A percentile compares a stretch with the other conserved stretches of the same genome.
Evolutionary conservation across 2,888 invertebrate species (phyloP).

Genomic region (Epirrhoe alternata): DNA sequence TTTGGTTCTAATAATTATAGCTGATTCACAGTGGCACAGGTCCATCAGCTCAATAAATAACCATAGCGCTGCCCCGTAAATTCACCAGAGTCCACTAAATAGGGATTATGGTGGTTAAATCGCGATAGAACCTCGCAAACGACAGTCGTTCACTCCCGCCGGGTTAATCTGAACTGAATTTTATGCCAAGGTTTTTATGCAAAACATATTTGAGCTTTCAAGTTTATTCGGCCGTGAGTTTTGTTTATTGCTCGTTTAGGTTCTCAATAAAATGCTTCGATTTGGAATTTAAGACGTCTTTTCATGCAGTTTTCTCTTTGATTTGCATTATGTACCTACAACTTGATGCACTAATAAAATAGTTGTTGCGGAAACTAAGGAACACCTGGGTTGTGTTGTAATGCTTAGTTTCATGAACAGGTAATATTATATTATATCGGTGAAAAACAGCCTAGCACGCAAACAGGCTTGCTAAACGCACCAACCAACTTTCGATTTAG

Average conservation of each 20-base stretch:
- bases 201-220: constrained; percentile 28
- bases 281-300: neutral
- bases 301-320: neutral
- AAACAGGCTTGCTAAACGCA: too few relatives aligned
- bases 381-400: too few relatives aligned
- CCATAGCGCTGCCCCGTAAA: constrained; percentile 37
- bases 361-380: neutral
- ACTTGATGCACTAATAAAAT: neutral
- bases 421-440: too few relatives aligned
- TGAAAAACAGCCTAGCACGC: too few relatives aligned
- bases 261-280: constrained; percentile 15
- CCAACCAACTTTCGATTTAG: too few relatives aligned
- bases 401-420: neutral
- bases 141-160: constrained; percentile 31
- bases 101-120: constrained; percentile 43
- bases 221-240: constrained; percentile 20
- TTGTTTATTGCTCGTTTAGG: constrained; percentile 14
- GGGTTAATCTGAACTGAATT: constrained; percentile 32
- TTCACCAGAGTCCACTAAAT: constrained; percentile 43
- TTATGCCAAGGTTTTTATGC: constrained; percentile 30
- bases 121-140: constrained; percentile 32
- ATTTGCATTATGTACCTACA: neutral
- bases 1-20: neutral
- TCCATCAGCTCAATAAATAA: constrained; percentile 2
- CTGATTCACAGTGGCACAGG: neutral